Conservation (phyloP, 2,113 vertebrate genomes). For the Plecotus auritus region DNA sequence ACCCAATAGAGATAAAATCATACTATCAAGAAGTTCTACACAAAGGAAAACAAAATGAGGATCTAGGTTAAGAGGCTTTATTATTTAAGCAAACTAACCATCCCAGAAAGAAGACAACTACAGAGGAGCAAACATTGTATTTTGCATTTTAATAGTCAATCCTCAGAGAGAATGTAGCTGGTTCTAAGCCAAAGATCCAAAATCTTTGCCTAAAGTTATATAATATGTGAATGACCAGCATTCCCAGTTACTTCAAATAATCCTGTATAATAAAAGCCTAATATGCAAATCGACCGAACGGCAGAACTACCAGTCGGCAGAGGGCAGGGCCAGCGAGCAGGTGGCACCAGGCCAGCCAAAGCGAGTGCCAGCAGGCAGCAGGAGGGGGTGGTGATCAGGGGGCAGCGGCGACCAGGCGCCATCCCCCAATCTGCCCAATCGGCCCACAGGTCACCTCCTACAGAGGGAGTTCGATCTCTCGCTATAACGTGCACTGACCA, state of each 20-base stretch:
- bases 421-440: too few relatives aligned
- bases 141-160: background rate
- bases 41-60: background rate
- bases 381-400: too few relatives aligned
- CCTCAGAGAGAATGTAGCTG: background rate
- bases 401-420: too few relatives aligned
- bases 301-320: too few relatives aligned
- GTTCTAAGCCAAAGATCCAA: background rate
- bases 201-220: background rate
- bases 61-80: background rate
- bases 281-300: too few relatives aligned
- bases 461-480: too few relatives aligned
- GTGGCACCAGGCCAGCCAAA: too few relatives aligned
- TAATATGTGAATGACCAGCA: background rate
- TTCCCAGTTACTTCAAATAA: background rate
- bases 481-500: too few relatives aligned
- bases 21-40: background rate
- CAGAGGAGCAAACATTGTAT: background rate
- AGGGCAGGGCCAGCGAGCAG: too few relatives aligned
- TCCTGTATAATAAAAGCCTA: too few relatives aligned
- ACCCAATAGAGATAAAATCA: background rate
- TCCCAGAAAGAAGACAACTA: background rate
- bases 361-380: too few relatives aligned
- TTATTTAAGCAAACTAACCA: background rate
- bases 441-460: too few relatives aligned